These are phyloP conservation scores for Cololabis saira DNA, from an alignment of 2,113 vertebrate genomes.

Conservation along the genomic window DNA sequence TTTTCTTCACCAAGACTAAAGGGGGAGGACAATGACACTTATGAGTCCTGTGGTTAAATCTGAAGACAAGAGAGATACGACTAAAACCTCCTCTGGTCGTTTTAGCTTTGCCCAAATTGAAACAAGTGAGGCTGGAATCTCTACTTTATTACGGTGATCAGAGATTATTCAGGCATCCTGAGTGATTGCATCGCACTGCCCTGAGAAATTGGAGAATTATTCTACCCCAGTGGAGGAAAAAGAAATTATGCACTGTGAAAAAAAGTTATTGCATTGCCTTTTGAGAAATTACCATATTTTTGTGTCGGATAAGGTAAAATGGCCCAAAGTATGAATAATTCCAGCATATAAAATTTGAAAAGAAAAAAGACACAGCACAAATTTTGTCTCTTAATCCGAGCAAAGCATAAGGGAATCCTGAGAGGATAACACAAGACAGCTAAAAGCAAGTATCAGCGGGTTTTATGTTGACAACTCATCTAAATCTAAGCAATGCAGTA, in stretches of 20 bases:
- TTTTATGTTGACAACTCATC: conserved; percentile 25
- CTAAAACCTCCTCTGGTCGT: conserved; percentile 27
- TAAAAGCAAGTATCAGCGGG: neutral
- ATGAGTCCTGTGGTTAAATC: conserved; percentile 39
- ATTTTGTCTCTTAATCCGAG: conserved; percentile 5
- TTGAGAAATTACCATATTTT: neutral
- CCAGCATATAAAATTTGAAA: conserved; percentile 19
- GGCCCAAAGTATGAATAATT: conserved; percentile 15
- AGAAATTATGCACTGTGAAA: neutral
- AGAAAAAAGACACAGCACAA: neutral
- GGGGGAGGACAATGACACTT: conserved; percentile 24
- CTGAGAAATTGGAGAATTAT: conserved; percentile 22
- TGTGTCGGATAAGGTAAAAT: conserved; percentile 10
- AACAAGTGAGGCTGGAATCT: conserved; percentile 23
- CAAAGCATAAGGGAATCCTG: neutral
- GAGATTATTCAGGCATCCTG: conserved; percentile 44
- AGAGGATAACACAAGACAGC: conserved; percentile 12
- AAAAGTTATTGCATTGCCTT: neutral
- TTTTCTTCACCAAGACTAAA: conserved; percentile 24
- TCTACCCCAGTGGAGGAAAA: conserved; percentile 1
- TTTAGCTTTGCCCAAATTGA: conserved; percentile 29
- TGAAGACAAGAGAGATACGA: conserved; percentile 36
- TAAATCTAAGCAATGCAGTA: conserved; percentile 26
- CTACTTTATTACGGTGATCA: conserved; percentile 42
- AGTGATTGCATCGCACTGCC: conserved; percentile 20